These are phyloP conservation scores for Silurus asotus DNA, from an alignment of 2,113 vertebrate genomes.

Conservation along the genomic window DNA sequence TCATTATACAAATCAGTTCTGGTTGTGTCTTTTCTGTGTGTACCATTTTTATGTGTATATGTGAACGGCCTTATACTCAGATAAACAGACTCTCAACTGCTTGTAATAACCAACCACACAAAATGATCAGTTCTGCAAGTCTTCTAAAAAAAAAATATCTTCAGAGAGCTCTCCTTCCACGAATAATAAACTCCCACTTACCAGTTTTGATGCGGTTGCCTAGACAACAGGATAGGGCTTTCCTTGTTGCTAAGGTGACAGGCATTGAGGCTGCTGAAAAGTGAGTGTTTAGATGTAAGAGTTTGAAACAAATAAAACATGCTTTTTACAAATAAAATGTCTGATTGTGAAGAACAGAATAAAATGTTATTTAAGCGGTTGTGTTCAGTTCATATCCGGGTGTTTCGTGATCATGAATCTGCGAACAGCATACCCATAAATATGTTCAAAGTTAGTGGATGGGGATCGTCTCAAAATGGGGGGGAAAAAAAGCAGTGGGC, in stretches of 20 bases:
- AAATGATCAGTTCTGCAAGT: background rate
- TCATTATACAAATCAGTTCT: background rate
- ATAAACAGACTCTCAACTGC: constrained; percentile 5
- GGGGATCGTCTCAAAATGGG: background rate
- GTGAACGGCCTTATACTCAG: background rate
- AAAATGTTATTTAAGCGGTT: constrained; percentile 33
- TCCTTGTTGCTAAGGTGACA: constrained; percentile 78
- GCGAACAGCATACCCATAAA: background rate
- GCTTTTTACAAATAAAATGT: background rate
- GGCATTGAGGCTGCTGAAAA: constrained; percentile 43
- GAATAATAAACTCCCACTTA: constrained; percentile 38
- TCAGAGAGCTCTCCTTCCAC: constrained; percentile 30
- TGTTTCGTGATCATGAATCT: background rate
- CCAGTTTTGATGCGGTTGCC: constrained; percentile 65
- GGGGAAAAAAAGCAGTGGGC: too few species aligned
- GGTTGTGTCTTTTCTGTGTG: background rate
- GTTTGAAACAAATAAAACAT: constrained; percentile 24
- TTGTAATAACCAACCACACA: background rate
- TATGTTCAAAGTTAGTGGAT: background rate
- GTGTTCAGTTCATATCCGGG: background rate
- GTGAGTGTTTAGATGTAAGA: constrained; percentile 27
- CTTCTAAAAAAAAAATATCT: constrained; percentile 34
- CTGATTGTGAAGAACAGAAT: background rate
- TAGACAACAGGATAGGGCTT: constrained; percentile 70
- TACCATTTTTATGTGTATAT: background rate